These are phyloP conservation scores for Enteromius paludinosus DNA, from an alignment of 2,797 vertebrate species.

Conservation along the genomic window DNA sequence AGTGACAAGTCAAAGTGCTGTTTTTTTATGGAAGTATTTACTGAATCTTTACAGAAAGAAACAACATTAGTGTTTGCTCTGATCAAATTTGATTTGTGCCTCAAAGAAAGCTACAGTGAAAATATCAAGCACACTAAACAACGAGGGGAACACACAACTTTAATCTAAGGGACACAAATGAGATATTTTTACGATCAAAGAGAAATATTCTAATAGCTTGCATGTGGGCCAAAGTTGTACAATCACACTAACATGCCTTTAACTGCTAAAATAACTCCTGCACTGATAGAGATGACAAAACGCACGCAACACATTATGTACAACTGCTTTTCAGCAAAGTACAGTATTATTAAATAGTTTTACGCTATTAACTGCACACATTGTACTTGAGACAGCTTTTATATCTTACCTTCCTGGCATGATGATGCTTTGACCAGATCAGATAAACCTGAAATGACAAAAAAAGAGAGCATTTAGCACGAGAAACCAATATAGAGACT, in stretches of 20 bases:
- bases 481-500: no score
- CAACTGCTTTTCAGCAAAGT: neutral
- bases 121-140: neutral
- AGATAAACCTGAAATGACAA: constrained; percentile 74
- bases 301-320: no score
- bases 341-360: neutral
- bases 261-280: neutral
- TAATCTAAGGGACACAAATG: neutral
- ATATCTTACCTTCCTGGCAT: constrained; percentile 91
- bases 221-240: no score
- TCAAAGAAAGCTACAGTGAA: neutral
- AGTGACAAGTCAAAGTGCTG: neutral
- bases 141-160: neutral
- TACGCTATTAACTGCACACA: neutral
- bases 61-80: neutral
- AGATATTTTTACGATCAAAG: neutral
- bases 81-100: neutral
- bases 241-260: neutral
- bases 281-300: neutral
- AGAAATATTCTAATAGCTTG: neutral
- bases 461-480: neutral
- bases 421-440: constrained; percentile 71
- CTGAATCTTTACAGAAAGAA: neutral
- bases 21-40: neutral
- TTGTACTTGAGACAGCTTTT: neutral